Conservation (phyloP, 2,888 invertebrate species). For the Apodemia duryi region DNA sequence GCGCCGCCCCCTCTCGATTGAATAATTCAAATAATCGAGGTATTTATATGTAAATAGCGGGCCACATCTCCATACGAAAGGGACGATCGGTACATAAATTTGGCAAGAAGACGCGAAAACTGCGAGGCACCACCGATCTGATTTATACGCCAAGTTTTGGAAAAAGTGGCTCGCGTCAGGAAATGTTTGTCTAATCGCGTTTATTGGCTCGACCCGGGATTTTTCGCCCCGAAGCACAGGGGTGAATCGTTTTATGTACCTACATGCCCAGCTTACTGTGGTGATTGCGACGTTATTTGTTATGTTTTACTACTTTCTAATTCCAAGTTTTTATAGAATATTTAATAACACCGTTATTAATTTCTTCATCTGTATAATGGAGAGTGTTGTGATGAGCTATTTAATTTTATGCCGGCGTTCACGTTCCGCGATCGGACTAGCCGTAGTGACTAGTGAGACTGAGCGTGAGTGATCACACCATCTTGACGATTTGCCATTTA, state of each 20-base stretch:
- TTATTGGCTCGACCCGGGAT: constrained; percentile 64
- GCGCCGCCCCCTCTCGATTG: constrained; percentile 79
- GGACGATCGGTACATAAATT: constrained; percentile 79
- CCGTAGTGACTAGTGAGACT: too few relatives aligned
- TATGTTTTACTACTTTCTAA: not conserved
- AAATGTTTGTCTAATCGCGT: constrained; percentile 79
- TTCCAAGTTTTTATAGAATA: too few relatives aligned
- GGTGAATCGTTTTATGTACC: constrained; percentile 37
- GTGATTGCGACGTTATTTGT: constrained; percentile 22
- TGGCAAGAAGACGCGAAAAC: constrained; percentile 77
- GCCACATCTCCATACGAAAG: constrained; percentile 79
- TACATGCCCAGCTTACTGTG: not conserved
- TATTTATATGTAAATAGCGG: constrained; percentile 79
- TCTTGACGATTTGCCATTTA: too few relatives aligned
- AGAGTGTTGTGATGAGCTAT: too few relatives aligned
- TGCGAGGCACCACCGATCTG: constrained; percentile 76
- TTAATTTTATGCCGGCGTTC: too few relatives aligned
- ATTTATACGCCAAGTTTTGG: constrained; percentile 76
- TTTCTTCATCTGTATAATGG: too few relatives aligned
- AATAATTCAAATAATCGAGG: constrained; percentile 80
- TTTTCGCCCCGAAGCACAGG: constrained; percentile 60
- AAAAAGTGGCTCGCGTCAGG: constrained; percentile 75
- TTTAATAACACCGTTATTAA: too few relatives aligned
- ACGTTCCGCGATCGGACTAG: too few relatives aligned
- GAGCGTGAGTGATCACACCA: too few relatives aligned